These are phyloP conservation scores for Ammodytes marinus DNA, from an alignment of 2,113 vertebrate species.

Conservation along the genomic window DNA sequence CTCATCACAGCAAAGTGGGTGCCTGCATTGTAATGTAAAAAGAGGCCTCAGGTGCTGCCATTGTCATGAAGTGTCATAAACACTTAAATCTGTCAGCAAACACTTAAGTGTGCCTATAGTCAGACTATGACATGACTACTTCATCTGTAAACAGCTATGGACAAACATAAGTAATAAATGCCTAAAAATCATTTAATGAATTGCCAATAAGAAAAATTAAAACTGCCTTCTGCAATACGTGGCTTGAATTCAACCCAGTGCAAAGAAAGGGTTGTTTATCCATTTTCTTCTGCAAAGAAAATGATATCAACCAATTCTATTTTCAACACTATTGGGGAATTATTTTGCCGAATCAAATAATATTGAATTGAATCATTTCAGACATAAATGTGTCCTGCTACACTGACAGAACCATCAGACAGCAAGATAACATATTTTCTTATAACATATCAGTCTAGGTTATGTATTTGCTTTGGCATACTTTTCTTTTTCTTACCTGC, in stretches of 20 bases:
- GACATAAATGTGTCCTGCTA: not conserved
- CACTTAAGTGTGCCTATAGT: not conserved
- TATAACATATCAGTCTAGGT: not conserved
- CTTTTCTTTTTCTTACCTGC: not conserved
- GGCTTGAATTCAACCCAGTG: not conserved
- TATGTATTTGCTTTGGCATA: not conserved
- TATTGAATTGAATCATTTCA: not conserved
- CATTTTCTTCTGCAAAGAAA: not conserved
- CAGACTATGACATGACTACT: not conserved
- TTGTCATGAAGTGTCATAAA: not conserved
- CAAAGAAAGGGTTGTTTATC: not conserved
- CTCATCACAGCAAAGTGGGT: not conserved
- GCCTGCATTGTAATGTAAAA: not conserved
- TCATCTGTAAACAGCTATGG: not conserved
- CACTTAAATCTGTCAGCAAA: not conserved
- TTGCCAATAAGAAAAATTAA: not conserved
- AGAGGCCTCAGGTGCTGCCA: not conserved
- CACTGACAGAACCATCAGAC: not conserved
- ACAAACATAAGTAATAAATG: not conserved
- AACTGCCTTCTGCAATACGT: not conserved
- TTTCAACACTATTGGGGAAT: not conserved
- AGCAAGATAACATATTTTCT: not conserved
- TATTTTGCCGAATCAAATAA: not conserved
- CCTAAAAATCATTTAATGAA: not conserved
- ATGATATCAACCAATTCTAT: no score